Conservation (phyloP, 2,797 vertebrate species). For the Alectoris magna region DNA sequence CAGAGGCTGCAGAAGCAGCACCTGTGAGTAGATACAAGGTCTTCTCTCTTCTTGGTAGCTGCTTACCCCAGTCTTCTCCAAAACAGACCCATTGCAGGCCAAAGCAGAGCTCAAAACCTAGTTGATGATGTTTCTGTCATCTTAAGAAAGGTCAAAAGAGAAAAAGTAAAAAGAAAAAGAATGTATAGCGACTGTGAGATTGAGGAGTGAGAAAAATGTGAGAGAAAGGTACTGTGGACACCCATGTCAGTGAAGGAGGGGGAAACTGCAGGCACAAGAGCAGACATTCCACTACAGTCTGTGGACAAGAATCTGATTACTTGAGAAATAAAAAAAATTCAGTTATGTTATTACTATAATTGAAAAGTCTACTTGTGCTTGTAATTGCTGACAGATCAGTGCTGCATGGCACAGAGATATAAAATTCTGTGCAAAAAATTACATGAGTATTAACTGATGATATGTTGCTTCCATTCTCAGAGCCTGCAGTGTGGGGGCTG, state of each 20-base stretch:
- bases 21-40: neutral
- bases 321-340: neutral
- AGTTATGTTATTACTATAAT: neutral
- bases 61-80: neutral
- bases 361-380: neutral
- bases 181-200: neutral
- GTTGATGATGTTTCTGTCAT: neutral
- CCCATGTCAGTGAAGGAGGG: neutral
- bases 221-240: neutral
- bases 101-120: neutral
- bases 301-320: neutral
- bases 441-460: neutral
- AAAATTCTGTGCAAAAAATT: neutral
- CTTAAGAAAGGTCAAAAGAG: neutral
- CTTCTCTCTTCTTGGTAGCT: neutral
- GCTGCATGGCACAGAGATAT: neutral
- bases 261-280: neutral
- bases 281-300: neutral
- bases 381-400: neutral
- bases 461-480: neutral
- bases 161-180: neutral
- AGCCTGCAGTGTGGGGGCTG: neutral
- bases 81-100: neutral
- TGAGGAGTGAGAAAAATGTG: neutral
- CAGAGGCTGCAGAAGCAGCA: neutral